Percentiles rank a stretch among this genome's conserved stretches.
Conservation (phyloP, 2,888 invertebrate genomes). For the Unio pictorum region DNA sequence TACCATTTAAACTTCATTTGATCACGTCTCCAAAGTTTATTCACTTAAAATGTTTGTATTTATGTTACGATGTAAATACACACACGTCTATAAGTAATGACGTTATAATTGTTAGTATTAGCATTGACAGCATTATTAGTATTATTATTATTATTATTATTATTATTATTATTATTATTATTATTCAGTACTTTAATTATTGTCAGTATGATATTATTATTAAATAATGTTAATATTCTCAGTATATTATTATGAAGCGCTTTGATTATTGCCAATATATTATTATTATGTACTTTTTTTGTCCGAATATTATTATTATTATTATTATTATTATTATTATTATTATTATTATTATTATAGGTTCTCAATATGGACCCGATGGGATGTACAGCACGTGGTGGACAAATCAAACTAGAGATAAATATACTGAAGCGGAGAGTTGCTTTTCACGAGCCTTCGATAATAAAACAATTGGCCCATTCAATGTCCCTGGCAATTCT, state of each 20-base stretch:
- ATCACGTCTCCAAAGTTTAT: too few species aligned
- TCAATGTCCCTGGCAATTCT: conserved; percentile 23
- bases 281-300: too few species aligned
- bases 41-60: too few species aligned
- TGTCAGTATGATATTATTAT: background rate
- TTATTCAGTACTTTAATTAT: background rate
- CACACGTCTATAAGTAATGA: too few species aligned
- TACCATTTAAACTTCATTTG: too few species aligned
- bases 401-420: conserved; percentile 39
- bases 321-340: conserved; percentile 1
- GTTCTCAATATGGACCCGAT: conserved; percentile 43
- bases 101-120: too few species aligned
- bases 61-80: too few species aligned
- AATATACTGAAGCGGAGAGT: conserved; percentile 38
- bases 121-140: too few species aligned
- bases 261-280: too few species aligned
- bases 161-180: background rate
- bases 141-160: background rate
- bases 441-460: conserved; percentile 52
- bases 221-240: too few species aligned
- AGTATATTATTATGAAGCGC: too few species aligned
- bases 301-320: background rate
- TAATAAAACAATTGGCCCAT: conserved; percentile 57
- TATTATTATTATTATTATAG: conserved; percentile 24
- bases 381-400: conserved; percentile 59